Evolutionary conservation across 92 coral and sea anemone genomes (phyloP), one percentile per base, ranked within the genome.

Genomic region (Blastomussa wellsi): DNA sequence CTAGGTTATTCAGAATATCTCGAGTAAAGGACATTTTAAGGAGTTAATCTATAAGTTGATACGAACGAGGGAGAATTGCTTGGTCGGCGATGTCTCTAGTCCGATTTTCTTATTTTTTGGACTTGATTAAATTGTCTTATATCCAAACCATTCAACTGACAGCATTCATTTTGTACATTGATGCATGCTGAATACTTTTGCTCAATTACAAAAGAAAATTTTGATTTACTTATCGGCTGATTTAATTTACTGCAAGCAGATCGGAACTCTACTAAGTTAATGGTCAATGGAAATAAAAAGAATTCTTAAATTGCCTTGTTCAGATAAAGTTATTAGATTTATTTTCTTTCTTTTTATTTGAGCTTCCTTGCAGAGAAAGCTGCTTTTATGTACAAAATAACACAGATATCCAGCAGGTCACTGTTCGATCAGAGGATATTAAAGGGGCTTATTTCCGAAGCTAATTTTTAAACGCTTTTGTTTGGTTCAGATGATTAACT

Each of bases 391-490:
- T 39, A 29, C 33, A 57, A 79, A 20, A n/a, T n/a, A n/a, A 44
- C 73, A 12, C 73, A 24, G 73, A 74, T 74, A 60, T 83, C 87
- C 87, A 59, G 80, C 87, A 60, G 87, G 64, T 83, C 59, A 17
- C 74, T 60, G 28, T 47, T 3, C 13, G 73, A 39, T 59, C 78
- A 74, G 87, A 83, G 87, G 87, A 83, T 83, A 83, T 83, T 83
- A 83, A 83, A 83, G 80, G 67, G 41, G 24, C 60, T 83, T 66
- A 83, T 74, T 83, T 83, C 87, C 87, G 80, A 83, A 37, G 80
- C 59, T 75, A 78, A 74, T 59, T 83, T 83, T 75, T 83, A 83
- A 74, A 83, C 26, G 74, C 87, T 83, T 82, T 83, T 83, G 87
- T 83, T 74, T 52, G 29, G 73, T 31, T 47, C 41, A 60, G 77